Evolutionary conservation across 2,797 vertebrate genomes (phyloP).

Genomic region (Stomatorhinus walkeri): DNA sequence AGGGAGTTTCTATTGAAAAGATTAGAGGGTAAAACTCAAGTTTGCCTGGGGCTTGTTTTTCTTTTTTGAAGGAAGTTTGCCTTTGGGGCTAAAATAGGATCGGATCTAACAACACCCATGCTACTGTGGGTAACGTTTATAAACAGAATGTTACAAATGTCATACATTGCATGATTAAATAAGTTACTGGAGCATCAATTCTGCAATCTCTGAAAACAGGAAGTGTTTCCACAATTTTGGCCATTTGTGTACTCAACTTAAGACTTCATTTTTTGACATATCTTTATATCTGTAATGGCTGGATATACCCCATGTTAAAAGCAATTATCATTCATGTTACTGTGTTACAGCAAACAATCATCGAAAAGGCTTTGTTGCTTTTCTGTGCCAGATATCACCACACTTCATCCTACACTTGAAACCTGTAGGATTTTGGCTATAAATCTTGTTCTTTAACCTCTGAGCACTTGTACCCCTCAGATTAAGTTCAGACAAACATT

Average conservation of each 20-base stretch:
- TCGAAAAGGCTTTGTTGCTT: not conserved
- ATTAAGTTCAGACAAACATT: not conserved
- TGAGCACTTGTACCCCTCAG: not conserved
- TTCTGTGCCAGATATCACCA: not conserved
- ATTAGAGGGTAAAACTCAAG: not conserved
- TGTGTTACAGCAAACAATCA: not conserved
- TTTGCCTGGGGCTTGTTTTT: not conserved
- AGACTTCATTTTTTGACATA: not conserved
- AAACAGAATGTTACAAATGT: not conserved
- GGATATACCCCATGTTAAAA: not conserved
- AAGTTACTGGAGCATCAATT: not conserved
- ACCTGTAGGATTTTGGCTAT: not conserved
- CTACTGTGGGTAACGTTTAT: not conserved
- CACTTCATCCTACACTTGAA: not conserved
- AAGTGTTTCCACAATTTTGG: not conserved
- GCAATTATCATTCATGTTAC: not conserved
- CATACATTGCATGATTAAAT: not conserved
- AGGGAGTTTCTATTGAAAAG: not conserved
- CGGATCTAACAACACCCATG: not conserved
- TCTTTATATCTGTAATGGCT: not conserved
- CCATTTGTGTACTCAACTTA: not conserved
- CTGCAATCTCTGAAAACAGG: not conserved
- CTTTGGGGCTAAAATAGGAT: not conserved
- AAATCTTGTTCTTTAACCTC: not conserved
- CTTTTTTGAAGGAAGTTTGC: not conserved